Conservation (phyloP, 1,140 invertebrate species). For the Chelonus insularis region DNA sequence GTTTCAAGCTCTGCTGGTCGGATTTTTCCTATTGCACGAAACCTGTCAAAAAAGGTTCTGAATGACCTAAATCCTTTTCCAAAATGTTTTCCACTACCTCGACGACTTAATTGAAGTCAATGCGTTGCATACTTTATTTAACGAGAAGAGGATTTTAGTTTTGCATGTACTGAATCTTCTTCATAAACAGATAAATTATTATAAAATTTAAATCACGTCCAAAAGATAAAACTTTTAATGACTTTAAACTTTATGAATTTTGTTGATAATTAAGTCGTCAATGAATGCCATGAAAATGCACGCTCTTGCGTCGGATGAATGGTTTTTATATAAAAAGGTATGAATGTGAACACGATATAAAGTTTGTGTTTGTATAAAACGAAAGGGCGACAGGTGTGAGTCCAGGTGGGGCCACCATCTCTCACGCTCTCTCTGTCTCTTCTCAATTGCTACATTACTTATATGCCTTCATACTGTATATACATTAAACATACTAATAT, state of each 20-base stretch:
- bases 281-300: not conserved
- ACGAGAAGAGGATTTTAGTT: not conserved
- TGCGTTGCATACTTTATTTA: not conserved
- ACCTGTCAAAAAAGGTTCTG: not conserved
- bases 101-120: not conserved
- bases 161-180: conserved; percentile 18
- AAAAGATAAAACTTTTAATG: no score
- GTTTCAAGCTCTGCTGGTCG: conserved; percentile 17
- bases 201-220: no score
- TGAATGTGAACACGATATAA: conserved; percentile 9
- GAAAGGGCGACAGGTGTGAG: conserved; percentile 48
- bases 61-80: not conserved
- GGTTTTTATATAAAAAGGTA: conserved; percentile 6
- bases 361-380: conserved; percentile 25
- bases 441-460: conserved; percentile 29
- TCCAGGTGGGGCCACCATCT: conserved; percentile 54
- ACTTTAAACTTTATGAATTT: no score
- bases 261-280: not conserved
- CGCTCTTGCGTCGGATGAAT: conserved; percentile 10
- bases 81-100: conserved; percentile 1
- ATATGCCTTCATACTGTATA: conserved; percentile 32
- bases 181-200: not conserved
- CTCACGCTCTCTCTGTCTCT: conserved; percentile 44
- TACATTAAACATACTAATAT: conserved; percentile 29
- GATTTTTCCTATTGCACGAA: conserved; percentile 12